phyloP scores from a whole-genome alignment of 2,888 invertebrate genomes.

The Dynastes grantii region DNA sequence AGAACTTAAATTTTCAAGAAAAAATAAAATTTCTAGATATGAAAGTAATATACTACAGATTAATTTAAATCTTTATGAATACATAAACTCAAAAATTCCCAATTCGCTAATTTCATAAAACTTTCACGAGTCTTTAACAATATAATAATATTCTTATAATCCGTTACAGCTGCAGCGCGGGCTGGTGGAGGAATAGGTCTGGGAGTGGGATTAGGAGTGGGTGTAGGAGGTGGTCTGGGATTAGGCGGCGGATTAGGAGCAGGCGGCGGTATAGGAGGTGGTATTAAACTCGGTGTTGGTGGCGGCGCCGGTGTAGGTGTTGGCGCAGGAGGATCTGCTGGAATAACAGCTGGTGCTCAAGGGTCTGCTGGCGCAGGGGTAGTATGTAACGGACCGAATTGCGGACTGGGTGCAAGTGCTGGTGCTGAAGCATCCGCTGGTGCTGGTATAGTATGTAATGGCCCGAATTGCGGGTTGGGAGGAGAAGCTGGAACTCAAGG shows the following conservation, averaged over 20 bases:
- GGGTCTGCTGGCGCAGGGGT: constrained; percentile 6
- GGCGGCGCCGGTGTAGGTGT: neutral
- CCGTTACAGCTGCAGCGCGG: too few relatives aligned
- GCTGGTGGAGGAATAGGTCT: neutral
- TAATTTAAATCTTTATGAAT: too few relatives aligned
- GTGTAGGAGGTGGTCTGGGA: neutral
- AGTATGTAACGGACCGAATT: constrained; percentile 20
- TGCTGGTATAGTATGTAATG: neutral
- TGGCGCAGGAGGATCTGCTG: neutral
- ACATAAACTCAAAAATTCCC: too few relatives aligned
- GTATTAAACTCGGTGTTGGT: neutral
- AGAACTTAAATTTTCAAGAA: too few relatives aligned
- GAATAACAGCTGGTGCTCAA: neutral
- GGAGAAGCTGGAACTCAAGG: neutral
- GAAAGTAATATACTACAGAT: too few relatives aligned
- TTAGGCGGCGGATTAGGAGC: neutral
- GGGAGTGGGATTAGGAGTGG: neutral
- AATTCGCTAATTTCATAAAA: too few relatives aligned
- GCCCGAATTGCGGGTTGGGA: constrained; percentile 9
- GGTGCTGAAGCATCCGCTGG: neutral
- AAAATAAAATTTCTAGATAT: too few relatives aligned
- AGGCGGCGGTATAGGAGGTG: neutral
- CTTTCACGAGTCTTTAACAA: too few relatives aligned
- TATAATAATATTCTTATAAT: too few relatives aligned
- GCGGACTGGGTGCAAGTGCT: neutral